These are phyloP conservation scores for Thumatha senex DNA, from an alignment of 2,888 invertebrate species.

Conservation along the genomic window DNA sequence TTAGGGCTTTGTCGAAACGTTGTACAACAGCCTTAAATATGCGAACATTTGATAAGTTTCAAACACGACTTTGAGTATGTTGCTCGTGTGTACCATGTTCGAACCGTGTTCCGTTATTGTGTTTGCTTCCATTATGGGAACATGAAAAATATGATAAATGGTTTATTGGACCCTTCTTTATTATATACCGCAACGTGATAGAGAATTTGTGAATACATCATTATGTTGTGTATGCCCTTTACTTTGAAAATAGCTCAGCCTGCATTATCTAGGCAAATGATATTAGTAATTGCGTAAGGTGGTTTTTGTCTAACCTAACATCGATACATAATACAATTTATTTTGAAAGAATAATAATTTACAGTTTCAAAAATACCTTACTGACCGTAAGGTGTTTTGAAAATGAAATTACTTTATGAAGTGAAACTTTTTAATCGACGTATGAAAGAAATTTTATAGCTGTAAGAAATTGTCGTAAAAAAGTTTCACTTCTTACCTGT, in stretches of 20 bases:
- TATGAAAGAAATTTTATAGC: too few species aligned
- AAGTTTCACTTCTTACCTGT: too few species aligned
- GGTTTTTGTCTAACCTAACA: too few species aligned
- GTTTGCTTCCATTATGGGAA: slow-evolving; percentile 4
- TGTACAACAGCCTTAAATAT: slow-evolving; percentile 42
- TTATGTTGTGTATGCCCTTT: not conserved
- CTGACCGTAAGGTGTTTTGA: too few species aligned
- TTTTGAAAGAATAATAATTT: too few species aligned
- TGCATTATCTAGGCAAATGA: too few species aligned
- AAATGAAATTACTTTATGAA: too few species aligned
- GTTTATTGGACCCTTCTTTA: not conserved
- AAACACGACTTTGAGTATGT: slow-evolving; percentile 27
- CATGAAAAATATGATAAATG: not conserved
- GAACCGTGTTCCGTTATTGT: not conserved
- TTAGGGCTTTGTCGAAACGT: slow-evolving; percentile 43
- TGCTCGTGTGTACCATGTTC: not conserved
- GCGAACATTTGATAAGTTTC: slow-evolving; percentile 43
- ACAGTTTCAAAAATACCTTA: too few species aligned
- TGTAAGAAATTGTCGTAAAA: too few species aligned
- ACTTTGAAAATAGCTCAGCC: not conserved
- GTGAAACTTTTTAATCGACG: too few species aligned
- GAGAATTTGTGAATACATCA: not conserved
- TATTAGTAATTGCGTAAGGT: too few species aligned
- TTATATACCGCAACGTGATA: not conserved
- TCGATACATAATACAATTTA: too few species aligned